Evolutionary conservation across 2,797 vertebrate species (phyloP).

Genomic region (Telmatherina bonti): DNA sequence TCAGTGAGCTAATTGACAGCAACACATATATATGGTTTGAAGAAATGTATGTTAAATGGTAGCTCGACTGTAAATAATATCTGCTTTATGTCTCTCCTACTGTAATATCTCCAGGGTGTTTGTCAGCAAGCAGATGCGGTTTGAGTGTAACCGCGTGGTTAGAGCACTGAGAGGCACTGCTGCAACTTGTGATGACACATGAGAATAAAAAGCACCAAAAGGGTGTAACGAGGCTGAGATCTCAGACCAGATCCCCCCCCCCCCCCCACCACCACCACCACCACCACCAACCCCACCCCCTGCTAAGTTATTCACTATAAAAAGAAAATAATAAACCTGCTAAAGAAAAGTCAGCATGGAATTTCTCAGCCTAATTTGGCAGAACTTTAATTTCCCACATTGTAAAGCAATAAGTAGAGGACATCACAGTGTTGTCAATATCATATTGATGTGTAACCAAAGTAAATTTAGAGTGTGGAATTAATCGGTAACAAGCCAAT

Average conservation of each 20-base stretch:
- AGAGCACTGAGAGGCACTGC: not conserved
- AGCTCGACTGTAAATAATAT: slow-evolving; percentile 42
- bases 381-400: slow-evolving; percentile 57
- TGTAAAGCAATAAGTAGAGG: slow-evolving; percentile 44
- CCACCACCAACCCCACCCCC: too few relatives aligned
- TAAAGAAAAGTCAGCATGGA: not conserved
- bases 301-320: slow-evolving; percentile 7
- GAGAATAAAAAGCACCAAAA: slow-evolving; percentile 9
- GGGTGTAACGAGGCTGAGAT: slow-evolving; percentile 26
- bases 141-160: not conserved
- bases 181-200: slow-evolving; percentile 31
- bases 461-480: slow-evolving; percentile 66
- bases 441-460: slow-evolving; percentile 70
- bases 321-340: not conserved
- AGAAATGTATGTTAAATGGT: slow-evolving; percentile 25
- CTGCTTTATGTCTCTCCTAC: not conserved
- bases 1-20: slow-evolving; percentile 37
- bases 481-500: slow-evolving; percentile 76
- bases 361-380: slow-evolving; percentile 39
- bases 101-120: slow-evolving; percentile 19
- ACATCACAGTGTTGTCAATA: slow-evolving; percentile 55
- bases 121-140: slow-evolving; percentile 2
- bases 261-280: too few relatives aligned
- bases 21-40: not conserved
- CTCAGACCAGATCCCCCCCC: too few relatives aligned